These are phyloP conservation scores for Serripes groenlandicus DNA, from an alignment of 2,888 invertebrate genomes.

Conservation along the genomic window DNA sequence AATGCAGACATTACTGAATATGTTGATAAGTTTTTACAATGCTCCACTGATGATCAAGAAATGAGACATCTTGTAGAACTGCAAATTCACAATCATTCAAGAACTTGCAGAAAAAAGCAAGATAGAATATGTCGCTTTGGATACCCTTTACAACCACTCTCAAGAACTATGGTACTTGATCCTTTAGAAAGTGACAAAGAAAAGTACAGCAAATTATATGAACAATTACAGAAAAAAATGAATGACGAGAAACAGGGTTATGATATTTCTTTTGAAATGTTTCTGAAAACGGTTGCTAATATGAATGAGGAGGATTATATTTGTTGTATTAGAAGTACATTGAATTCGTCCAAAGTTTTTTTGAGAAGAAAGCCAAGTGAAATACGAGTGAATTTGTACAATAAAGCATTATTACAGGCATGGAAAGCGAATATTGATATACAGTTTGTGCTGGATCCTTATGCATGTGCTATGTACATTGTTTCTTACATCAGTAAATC, in stretches of 20 bases:
- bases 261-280: constrained; percentile 36
- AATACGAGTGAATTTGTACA: constrained; percentile 56
- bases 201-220: constrained; percentile 9
- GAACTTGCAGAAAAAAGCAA: constrained; percentile 52
- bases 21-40: constrained; percentile 50
- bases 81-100: constrained; percentile 63
- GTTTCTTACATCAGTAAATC: constrained; percentile 3
- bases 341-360: constrained; percentile 54
- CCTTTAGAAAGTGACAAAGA: constrained; percentile 31
- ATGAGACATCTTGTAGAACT: constrained; percentile 36
- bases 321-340: constrained; percentile 46
- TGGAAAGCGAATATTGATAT: constrained; percentile 57
- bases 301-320: constrained; percentile 51
- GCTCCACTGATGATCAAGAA: constrained; percentile 17
- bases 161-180: constrained; percentile 31
- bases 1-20: constrained; percentile 30
- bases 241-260: constrained; percentile 42
- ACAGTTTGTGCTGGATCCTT: constrained; percentile 53
- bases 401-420: constrained; percentile 33
- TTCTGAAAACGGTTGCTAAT: constrained; percentile 30
- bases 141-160: constrained; percentile 22
- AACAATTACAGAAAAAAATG: constrained; percentile 17
- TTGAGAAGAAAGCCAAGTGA: constrained; percentile 51
- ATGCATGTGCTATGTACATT: constrained; percentile 28
- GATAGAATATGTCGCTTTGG: constrained; percentile 17